Evolutionary conservation across 2,797 vertebrate species (phyloP).

Genomic region (Balearica regulorum): DNA sequence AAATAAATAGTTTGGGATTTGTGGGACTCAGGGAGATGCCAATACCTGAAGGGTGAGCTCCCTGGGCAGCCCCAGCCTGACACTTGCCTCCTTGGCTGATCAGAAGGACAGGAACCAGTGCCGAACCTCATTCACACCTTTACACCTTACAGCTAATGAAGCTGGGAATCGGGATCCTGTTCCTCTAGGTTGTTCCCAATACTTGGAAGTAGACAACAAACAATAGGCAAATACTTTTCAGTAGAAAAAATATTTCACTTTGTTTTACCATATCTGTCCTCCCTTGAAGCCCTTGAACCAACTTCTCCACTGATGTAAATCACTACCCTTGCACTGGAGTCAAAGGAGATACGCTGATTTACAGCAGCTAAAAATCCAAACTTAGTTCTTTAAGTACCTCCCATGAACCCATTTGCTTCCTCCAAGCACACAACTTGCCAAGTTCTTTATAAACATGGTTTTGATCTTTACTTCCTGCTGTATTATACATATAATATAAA

Average conservation of each 20-base stretch:
- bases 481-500: neutral
- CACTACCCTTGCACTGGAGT: neutral
- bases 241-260: neutral
- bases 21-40: neutral
- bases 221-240: neutral
- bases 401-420: neutral
- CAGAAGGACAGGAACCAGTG: neutral
- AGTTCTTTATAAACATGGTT: constrained; percentile 14
- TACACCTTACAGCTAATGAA: neutral
- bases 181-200: neutral
- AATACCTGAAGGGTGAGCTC: neutral
- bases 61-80: neutral
- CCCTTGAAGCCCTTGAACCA: neutral
- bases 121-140: neutral
- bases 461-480: constrained; percentile 31
- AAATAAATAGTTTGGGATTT: neutral
- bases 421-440: neutral
- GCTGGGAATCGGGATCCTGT: neutral
- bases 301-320: neutral
- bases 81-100: neutral
- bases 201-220: neutral
- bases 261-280: neutral
- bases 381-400: neutral
- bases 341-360: neutral
- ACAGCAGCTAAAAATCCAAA: neutral